Base-by-base conservation (phyloP, 2,113 vertebrate genomes). In the Haemorhous mexicanus region DNA sequence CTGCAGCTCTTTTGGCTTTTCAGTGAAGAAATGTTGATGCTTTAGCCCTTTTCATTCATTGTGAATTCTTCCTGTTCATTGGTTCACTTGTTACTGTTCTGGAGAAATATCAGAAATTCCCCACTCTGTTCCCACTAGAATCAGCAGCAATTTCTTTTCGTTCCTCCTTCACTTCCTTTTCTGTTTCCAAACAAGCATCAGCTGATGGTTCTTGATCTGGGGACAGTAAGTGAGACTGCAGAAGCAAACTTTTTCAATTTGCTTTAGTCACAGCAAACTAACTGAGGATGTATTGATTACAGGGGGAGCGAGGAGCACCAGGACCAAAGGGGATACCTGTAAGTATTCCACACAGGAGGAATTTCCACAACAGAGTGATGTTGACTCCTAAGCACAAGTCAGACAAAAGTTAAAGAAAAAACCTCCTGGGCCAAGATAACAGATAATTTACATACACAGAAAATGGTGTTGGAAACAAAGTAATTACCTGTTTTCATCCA, bases 241-340 rank as follows among this genome's bases (percentile, higher is more conserved):
- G 27, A 55, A 41, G 20, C 15, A 63, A 80, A 69, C 5, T 19
- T 27, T 63, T 80, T 74, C 19, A 1, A 4, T 58, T 75, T 62
- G 10, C n/a, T 92, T 79, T 74, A 79, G 61, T 84, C 47, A 70
- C 50, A 94, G 62, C 30, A 84, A 68, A 91, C 67, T 97, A 96
- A 97, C 75, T 67, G 50, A 56, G 17, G 43, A 93, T 56, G 6
- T 96, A 67, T 92, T 97, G 97, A 95, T 98, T 98, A 67, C 94
- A 99, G 99, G 99, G 99, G 14, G 98, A 99, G 47, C 97, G 98
- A 98, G 99, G 99, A 43, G 98, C 98, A 95, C 98, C 99, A 56
- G 99, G 99, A 97, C 98, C 98, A 88, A 97, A 98, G 67, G 99
- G 99, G 96, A 98, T 98, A 96, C 99, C 99, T 93, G 99, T 99